These are phyloP conservation scores for Artibeus jamaicensis DNA, from an alignment of 2,797 vertebrate genomes.

Conservation along the genomic window DNA sequence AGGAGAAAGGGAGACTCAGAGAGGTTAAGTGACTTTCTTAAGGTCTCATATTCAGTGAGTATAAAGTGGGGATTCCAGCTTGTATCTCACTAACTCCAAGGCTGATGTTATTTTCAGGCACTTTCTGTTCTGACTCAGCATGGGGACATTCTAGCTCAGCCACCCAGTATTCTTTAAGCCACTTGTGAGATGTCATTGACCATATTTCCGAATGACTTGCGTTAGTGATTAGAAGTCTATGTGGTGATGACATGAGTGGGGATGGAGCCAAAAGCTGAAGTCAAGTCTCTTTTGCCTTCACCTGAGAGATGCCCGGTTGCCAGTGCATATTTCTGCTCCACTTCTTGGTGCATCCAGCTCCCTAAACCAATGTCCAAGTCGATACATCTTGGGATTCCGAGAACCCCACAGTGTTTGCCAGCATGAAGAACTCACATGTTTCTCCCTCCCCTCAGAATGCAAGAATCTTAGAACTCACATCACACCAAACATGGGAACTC, in stretches of 20 bases:
- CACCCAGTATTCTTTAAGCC: neutral
- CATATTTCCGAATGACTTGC: neutral
- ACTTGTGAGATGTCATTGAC: neutral
- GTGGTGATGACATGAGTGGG: rapidly evolving
- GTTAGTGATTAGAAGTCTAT: neutral
- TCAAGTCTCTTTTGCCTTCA: neutral
- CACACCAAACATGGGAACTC: rapidly evolving
- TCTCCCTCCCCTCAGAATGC: too few species aligned
- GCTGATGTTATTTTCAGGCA: rapidly evolving
- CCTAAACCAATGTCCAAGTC: too few species aligned
- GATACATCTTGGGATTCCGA: neutral
- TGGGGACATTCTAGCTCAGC: neutral
- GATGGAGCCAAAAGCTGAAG: neutral
- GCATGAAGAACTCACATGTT: neutral
- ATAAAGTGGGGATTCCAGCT: neutral
- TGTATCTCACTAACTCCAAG: neutral
- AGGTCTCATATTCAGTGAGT: neutral
- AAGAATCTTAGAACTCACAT: neutral
- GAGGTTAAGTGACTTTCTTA: neutral
- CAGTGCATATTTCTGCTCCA: rapidly evolving
- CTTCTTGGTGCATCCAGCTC: rapidly evolving
- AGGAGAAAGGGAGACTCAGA: neutral
- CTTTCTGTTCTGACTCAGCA: neutral
- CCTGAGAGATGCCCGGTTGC: rapidly evolving
- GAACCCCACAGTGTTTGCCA: neutral